Conservation (phyloP, 2,888 invertebrate genomes). For the Athripsodes cinereus region DNA sequence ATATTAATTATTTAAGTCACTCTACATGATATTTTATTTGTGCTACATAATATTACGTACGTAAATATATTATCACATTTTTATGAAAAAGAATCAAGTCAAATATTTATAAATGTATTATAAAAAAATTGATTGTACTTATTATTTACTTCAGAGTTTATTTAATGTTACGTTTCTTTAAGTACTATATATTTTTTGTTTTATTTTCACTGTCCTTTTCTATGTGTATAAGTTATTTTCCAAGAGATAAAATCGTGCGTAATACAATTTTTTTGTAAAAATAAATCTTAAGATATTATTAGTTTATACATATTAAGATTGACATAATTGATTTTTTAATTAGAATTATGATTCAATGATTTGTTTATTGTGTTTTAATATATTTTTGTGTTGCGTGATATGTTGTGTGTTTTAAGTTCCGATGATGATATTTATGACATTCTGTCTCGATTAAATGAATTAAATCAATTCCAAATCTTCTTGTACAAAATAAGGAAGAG, state of each 20-base stretch:
- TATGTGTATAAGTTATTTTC: neutral
- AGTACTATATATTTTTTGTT: neutral
- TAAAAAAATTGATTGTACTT: neutral
- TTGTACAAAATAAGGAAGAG: neutral
- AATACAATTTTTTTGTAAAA: neutral
- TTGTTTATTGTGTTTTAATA: neutral
- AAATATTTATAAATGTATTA: no score
- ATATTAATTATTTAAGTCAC: neutral
- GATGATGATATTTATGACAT: neutral
- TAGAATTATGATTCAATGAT: neutral
- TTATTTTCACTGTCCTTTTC: neutral
- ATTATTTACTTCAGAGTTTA: neutral
- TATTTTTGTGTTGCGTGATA: conserved; percentile 1
- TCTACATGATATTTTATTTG: no score
- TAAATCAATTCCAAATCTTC: conserved; percentile 4
- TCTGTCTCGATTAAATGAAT: neutral
- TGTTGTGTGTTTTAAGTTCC: neutral
- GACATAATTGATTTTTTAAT: neutral
- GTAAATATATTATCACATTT: no score
- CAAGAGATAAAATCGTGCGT: neutral
- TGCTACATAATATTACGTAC: no score
- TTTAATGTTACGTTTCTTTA: neutral
- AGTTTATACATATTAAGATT: neutral
- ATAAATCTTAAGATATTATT: neutral
- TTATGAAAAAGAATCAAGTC: no score